A percentile compares a stretch with the other conserved stretches of the same genome.
These are phyloP conservation scores for Epinotia demarniana DNA, from an alignment of 2,888 invertebrate species.

Conservation along the genomic window DNA sequence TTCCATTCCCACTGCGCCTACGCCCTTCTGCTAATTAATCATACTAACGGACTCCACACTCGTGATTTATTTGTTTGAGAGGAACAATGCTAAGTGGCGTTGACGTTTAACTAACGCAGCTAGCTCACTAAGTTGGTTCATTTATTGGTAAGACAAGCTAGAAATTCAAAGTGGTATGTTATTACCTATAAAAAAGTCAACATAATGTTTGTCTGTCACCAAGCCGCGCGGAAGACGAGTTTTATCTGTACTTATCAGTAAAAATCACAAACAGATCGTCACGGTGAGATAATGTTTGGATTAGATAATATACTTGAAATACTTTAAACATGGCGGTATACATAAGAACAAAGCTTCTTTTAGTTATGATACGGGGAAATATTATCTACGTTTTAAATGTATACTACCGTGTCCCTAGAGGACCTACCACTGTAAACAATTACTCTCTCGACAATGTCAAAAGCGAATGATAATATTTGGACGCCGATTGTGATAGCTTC, in stretches of 20 bases:
- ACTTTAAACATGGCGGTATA: conserved; percentile 13
- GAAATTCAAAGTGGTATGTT: conserved; percentile 11
- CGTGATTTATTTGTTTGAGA: conserved; percentile 65
- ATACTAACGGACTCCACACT: conserved; percentile 70
- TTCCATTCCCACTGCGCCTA: conserved; percentile 69
- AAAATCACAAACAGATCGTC: conserved; percentile 64
- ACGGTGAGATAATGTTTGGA: conserved; percentile 68
- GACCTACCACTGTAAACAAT: too few relatives aligned
- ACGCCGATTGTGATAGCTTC: neutral
- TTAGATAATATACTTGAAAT: conserved; percentile 62
- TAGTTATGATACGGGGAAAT: neutral
- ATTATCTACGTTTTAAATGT: neutral
- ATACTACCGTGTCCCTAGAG: too few relatives aligned
- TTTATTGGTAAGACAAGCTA: neutral
- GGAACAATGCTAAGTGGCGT: conserved; percentile 56
- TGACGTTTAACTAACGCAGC: conserved; percentile 23
- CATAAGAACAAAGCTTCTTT: conserved; percentile 7
- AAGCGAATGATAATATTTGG: neutral
- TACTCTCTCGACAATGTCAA: neutral
- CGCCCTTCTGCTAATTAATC: conserved; percentile 74
- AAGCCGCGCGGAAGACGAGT: conserved; percentile 58
- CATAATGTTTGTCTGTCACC: conserved; percentile 20
- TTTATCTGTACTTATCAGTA: conserved; percentile 65
- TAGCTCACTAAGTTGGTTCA: neutral
- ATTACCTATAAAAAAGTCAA: neutral